These are phyloP conservation scores for Pangasius mekongensis DNA, from an alignment of 2,797 vertebrate genomes.

Conservation along the genomic window DNA sequence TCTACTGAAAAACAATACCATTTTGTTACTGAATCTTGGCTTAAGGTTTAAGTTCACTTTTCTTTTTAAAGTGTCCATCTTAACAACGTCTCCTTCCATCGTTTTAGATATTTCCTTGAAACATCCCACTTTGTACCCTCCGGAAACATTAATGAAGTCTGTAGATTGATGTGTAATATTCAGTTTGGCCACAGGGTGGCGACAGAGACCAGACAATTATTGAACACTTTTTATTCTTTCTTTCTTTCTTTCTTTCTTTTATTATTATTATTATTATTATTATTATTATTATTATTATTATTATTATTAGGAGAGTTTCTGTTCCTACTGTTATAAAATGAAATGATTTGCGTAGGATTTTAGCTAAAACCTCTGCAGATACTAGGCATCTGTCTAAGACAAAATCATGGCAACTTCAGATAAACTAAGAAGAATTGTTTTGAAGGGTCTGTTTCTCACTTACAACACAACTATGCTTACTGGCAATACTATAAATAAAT, in stretches of 20 bases:
- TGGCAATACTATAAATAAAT: neutral
- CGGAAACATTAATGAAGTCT: neutral
- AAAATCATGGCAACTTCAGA: too few relatives aligned
- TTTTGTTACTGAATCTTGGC: too few relatives aligned
- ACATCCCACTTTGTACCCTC: neutral
- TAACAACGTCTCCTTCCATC: neutral
- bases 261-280: neutral
- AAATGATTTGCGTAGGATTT: too few relatives aligned
- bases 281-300: neutral
- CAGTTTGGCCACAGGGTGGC: neutral
- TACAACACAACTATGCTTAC: neutral
- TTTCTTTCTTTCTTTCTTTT: neutral
- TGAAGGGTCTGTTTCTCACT: neutral
- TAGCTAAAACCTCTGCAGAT: neutral
- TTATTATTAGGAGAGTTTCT: neutral
- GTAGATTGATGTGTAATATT: neutral
- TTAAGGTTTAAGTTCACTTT: too few relatives aligned
- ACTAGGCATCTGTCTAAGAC: neutral
- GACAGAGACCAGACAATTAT: slow-evolving; percentile 19
- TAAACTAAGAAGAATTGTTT: neutral
- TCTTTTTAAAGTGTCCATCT: too few relatives aligned
- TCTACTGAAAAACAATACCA: neutral
- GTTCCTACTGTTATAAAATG: neutral
- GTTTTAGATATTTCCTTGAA: neutral
- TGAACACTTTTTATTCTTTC: neutral